Evolutionary conservation across 2,113 vertebrate species (phyloP), one percentile per base, ranked within the genome.

Genomic region (Sebastes fasciatus): DNA sequence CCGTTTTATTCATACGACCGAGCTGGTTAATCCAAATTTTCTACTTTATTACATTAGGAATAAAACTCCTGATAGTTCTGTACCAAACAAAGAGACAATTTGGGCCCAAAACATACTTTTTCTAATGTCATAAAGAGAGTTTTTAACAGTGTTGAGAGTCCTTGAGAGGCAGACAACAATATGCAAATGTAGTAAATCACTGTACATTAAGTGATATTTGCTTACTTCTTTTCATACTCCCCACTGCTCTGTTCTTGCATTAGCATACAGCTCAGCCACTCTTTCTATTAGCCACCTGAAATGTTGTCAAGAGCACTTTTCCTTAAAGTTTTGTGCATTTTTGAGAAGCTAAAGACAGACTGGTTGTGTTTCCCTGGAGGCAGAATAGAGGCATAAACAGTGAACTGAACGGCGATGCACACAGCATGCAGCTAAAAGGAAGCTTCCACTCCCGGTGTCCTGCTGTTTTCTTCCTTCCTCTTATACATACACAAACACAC

Each of bases 401-500:
- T 46, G 46, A 82, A 70, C 55, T 26, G 60, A 87, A 63, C 21
- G 23, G 57, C n/a, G 14, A 7, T 26, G 63, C 77, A 80, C 70
- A 61, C 85, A 81, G 82, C 81, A 54, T 78, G 63, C 76, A 73
- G 86, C 73, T 80, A 63, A 89, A 85, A 82, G 82, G 82, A 77
- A 89, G 70, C 82, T 77, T 88, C 90, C 71, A 62, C 73, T 80
- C 45, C 74, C 67, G 42, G 65, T 83, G 67, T 84, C 81, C 71
- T 66, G 77, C 87, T 88, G 90, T 83, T 85, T 78, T 80, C 63
- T 80, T 84, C 75, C 82, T 82, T 82, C 81, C 76, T 83, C 64
- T 69, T 48, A n/a, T 17, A 71, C 61, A 60, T 12, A 73, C 45
- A 82, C 64, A 80, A 42, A 69, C 62, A 70, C 23, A 74, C 69